Percentiles rank a stretch among this genome's conserved stretches.
Evolutionary conservation across 2,113 vertebrate genomes (phyloP).

Genomic region (Notothenia rossii): DNA sequence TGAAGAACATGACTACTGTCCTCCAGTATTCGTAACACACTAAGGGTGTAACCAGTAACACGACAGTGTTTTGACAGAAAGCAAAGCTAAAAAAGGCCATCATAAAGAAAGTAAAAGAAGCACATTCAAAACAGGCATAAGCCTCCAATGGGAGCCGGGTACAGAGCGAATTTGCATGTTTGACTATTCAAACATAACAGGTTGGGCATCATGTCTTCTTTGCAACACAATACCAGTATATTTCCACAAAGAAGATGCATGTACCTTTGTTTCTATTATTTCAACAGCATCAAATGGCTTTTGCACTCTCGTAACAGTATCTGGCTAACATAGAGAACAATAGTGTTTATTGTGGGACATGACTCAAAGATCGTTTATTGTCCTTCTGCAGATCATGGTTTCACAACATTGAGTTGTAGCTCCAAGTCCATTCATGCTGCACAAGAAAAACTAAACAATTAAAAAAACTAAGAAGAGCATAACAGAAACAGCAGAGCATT

Average conservation of each 20-base stretch:
- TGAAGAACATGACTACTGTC: background rate
- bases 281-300: background rate
- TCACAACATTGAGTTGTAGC: too few species aligned
- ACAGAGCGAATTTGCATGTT: conserved; percentile 32
- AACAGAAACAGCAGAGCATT: too few species aligned
- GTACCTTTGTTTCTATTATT: background rate
- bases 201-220: background rate
- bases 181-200: conserved; percentile 18
- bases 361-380: too few species aligned
- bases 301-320: background rate
- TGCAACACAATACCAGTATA: background rate
- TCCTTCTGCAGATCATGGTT: too few species aligned
- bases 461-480: too few species aligned
- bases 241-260: background rate
- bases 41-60: background rate
- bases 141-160: background rate
- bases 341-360: background rate
- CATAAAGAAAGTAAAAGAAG: conserved; percentile 42
- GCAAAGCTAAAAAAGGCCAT: background rate
- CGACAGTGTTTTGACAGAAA: background rate
- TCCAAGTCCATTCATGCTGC: too few species aligned
- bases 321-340: background rate
- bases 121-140: conserved; percentile 49
- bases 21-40: background rate
- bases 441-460: too few species aligned